phyloP scores from a whole-genome alignment of 2,113 vertebrate genomes.

The Tautogolabrus adspersus region DNA sequence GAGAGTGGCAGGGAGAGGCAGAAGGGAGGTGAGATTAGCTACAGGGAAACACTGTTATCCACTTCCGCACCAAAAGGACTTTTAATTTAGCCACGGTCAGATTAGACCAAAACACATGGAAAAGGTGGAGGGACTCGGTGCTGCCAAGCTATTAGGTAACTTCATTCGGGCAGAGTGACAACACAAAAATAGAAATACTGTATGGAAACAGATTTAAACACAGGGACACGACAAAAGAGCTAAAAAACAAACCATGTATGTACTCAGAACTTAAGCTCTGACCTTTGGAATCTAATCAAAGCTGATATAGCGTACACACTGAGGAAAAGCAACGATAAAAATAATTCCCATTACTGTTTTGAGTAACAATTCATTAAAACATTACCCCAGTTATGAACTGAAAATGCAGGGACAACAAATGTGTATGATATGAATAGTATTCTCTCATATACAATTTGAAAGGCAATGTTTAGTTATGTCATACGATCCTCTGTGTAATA shows the following conservation, averaged over 20 bases:
- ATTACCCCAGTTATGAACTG: too few species aligned
- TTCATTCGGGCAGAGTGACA: constrained; percentile 59
- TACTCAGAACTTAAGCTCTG: not conserved
- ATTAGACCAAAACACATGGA: constrained; percentile 72
- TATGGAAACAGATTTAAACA: constrained; percentile 17
- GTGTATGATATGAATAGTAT: too few species aligned
- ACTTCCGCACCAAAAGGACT: constrained; percentile 80
- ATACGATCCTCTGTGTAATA: too few species aligned
- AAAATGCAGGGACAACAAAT: too few species aligned
- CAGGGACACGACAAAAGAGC: constrained; percentile 22
- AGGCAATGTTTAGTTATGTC: too few species aligned
- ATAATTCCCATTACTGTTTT: too few species aligned
- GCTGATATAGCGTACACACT: not conserved
- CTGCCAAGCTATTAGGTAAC: constrained; percentile 76
- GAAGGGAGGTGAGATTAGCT: constrained; percentile 61
- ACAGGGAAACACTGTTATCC: constrained; percentile 65
- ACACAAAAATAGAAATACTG: constrained; percentile 50
- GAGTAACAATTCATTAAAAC: too few species aligned
- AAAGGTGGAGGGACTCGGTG: constrained; percentile 52
- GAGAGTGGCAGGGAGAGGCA: constrained; percentile 45
- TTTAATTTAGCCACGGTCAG: constrained; percentile 81
- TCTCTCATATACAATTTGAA: too few species aligned
- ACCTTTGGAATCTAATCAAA: not conserved
- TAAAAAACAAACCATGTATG: constrained; percentile 3
- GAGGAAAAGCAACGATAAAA: not conserved